Evolutionary conservation across 2,888 invertebrate species (phyloP), one percentile per base, ranked within the genome.

Genomic region (Drosophila borealis): DNA sequence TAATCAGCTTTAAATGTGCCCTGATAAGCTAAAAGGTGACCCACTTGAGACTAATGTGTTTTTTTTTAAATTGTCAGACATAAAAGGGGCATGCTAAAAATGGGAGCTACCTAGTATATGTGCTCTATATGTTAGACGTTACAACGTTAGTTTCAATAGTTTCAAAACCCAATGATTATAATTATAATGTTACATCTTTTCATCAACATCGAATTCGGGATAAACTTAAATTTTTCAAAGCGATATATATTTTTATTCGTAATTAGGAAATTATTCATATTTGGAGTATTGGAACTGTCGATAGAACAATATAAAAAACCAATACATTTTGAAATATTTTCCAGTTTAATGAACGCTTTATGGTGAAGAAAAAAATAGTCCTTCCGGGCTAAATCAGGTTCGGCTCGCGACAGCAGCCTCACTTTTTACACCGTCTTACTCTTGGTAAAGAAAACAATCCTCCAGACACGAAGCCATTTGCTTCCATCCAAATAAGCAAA

Each of bases 11-110:
- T 48, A 59, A n/a, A 50, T 61, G 36, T 54, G 34, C 62, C 57
- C 74, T 87, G 83, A 83, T 83, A 83, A 83, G 81, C 78, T 68
- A 74, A 85, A 82, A 88, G 88, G 80, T 82, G 88, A 85, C 88
- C 77, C 73, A 73, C 54, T 80, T 85, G 84, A 66, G 66, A 57
- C 70, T 64, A 69, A 55, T 62, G 56, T 41, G 55, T 61, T 36
- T 65, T 17, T 54, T 45, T 3, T 54, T 63, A 45, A 68, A 63
- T 19, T 62, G 46, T 36, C 60, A 51, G 34, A 11, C 44, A 21
- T 19, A 8, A 34, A 19, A 36, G 34, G 13, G 37, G 25, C 44
- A n/a, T 25, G 48, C 17, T 39, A 53, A 8, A 36, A 29, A 6
- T 14, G 57, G 49, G 39, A 53, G 34, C 14, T 19, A 48, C 51